Percentiles rank a stretch among this genome's conserved stretches.
Evolutionary conservation across 2,113 vertebrate species (phyloP).

Genomic region (Phrynosoma blainvillii): DNA sequence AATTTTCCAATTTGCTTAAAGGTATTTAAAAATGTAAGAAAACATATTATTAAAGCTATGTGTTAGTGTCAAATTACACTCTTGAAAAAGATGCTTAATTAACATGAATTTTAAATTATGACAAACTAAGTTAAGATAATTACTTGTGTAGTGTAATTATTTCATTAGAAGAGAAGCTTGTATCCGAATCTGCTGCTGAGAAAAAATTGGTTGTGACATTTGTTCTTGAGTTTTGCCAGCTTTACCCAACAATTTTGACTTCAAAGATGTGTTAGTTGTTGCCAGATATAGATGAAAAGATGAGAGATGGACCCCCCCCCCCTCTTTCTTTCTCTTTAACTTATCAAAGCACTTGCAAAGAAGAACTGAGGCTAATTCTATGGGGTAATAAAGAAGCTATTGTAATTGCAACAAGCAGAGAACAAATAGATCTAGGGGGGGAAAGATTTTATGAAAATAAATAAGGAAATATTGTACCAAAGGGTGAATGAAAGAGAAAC

Average conservation of each 20-base stretch:
- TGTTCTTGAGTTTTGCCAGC: constrained; percentile 57
- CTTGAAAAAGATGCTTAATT: constrained; percentile 28
- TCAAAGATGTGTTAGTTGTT: constrained; percentile 46
- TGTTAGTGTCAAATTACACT: not conserved
- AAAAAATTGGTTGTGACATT: constrained; percentile 59
- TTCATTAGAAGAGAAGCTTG: constrained; percentile 32
- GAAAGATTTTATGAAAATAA: constrained; percentile 25
- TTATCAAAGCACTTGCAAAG: constrained; percentile 47
- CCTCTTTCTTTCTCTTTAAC: constrained; percentile 5
- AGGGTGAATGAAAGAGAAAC: too few species aligned
- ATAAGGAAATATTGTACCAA: not conserved
- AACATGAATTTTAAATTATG: constrained; percentile 44
- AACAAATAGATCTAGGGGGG: constrained; percentile 13
- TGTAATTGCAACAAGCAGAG: constrained; percentile 1
- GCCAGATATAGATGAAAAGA: constrained; percentile 35
- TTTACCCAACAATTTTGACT: constrained; percentile 44
- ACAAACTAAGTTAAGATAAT: constrained; percentile 19
- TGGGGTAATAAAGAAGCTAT: constrained; percentile 15
- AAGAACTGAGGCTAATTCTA: constrained; percentile 15
- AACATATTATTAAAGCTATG: not conserved
- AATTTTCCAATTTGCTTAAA: not conserved
- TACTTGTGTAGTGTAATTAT: constrained; percentile 39
- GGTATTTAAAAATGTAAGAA: not conserved
- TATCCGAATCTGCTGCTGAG: constrained; percentile 37
- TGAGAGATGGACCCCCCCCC: not conserved